A percentile compares a stretch with the other conserved stretches of the same genome.
These are phyloP conservation scores for Nephrocerus scutellatus DNA, from an alignment of 2,888 invertebrate species.

Conservation along the genomic window DNA sequence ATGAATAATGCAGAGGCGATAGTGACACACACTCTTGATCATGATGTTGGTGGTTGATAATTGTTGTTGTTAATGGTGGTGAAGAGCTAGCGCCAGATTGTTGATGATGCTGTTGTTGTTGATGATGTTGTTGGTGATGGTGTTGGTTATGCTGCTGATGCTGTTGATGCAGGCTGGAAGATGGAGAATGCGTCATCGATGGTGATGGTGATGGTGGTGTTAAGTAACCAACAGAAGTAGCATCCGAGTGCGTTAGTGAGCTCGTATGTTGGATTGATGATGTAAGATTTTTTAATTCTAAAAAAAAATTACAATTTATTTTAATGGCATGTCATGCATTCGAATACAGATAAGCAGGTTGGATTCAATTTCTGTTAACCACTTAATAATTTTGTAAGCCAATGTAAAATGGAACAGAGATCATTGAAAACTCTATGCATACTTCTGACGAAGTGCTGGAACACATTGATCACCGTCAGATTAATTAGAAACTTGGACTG, in stretches of 20 bases:
- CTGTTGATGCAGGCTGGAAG: no score
- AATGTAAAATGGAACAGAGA: no score
- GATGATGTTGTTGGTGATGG: constrained; percentile 5
- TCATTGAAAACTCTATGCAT: no score
- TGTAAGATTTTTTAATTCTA: constrained; percentile 24
- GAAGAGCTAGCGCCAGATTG: constrained; percentile 15
- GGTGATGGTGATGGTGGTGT: constrained; percentile 19
- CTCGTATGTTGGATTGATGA: constrained; percentile 25
- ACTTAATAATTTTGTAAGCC: no score
- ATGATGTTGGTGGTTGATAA: constrained; percentile 18
- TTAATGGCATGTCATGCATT: no score
- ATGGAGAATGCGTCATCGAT: constrained; percentile 15
- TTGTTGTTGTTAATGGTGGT: constrained; percentile 6
- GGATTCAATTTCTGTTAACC: no score
- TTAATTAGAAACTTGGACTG: no score
- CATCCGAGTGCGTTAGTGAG: constrained; percentile 17
- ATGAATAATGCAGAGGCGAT: constrained; percentile 31
- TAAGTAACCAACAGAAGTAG: constrained; percentile 16
- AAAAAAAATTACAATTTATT: no score
- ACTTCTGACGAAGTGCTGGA: no score
- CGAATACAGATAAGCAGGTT: no score
- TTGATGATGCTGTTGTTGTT: constrained; percentile 15
- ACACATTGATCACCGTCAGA: no score
- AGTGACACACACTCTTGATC: constrained; percentile 25
- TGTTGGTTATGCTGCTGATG: constrained; percentile 6